Evolutionary conservation across 2,888 invertebrate species (phyloP).

Genomic region (Panzeria rudis): DNA sequence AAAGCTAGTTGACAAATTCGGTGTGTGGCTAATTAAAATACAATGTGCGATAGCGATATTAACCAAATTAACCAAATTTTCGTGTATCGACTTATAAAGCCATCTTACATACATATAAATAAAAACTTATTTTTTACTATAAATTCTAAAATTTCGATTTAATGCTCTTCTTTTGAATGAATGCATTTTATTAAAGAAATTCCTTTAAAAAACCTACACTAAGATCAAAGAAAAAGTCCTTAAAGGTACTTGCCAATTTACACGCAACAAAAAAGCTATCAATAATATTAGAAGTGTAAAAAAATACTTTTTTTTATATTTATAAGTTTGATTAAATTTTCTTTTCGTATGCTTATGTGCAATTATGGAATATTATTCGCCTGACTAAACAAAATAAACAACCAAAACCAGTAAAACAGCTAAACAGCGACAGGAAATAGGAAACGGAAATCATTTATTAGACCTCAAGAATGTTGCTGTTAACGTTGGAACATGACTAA

Average conservation of each 20-base stretch:
- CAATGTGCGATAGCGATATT: too few relatives aligned
- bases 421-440: conserved; percentile 54
- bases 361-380: conserved; percentile 44
- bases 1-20: too few relatives aligned
- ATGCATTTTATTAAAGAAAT: neutral
- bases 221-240: neutral
- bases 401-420: neutral
- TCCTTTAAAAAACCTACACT: neutral
- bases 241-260: neutral
- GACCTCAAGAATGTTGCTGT: conserved; percentile 34
- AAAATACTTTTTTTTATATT: neutral
- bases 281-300: neutral
- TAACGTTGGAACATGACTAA: conserved; percentile 35
- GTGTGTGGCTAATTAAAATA: too few relatives aligned
- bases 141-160: too few relatives aligned
- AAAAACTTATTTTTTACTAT: too few relatives aligned
- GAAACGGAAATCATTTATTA: conserved; percentile 64
- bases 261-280: conserved; percentile 15
- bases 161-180: too few relatives aligned
- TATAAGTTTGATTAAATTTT: neutral
- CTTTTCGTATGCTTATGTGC: neutral
- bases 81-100: too few relatives aligned
- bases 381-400: conserved; percentile 65
- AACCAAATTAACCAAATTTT: too few relatives aligned
- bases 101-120: too few relatives aligned